Percentiles rank a stretch among this genome's conserved stretches.
These are phyloP conservation scores for Catalaphyllia jardinei DNA, from an alignment of 64 coral and sea anemone species.

Conservation along the genomic window DNA sequence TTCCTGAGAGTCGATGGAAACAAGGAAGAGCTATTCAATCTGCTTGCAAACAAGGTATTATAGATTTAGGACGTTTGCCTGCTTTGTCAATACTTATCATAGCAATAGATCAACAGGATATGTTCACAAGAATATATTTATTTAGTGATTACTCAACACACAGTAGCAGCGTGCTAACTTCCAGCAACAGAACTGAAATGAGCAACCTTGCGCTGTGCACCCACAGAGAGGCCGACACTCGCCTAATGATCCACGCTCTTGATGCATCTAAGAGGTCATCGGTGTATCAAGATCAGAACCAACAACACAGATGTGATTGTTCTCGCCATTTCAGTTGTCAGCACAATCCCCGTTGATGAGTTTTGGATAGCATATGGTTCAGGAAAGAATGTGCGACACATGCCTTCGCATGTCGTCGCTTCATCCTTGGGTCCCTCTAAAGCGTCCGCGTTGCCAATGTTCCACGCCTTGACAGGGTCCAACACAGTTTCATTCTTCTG, in stretches of 20 bases:
- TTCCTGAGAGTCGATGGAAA: too few species aligned
- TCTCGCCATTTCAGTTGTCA: constrained; percentile 11
- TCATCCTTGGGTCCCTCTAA: not conserved
- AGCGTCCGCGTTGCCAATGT: constrained; percentile 12
- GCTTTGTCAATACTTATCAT: too few species aligned
- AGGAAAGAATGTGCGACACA: constrained; percentile 1
- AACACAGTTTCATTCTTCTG: constrained; percentile 34
- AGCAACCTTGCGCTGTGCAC: not conserved
- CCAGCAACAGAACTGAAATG: too few species aligned
- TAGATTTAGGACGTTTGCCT: too few species aligned
- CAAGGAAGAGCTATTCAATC: too few species aligned
- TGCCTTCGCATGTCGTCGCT: not conserved
- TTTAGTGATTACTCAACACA: not conserved
- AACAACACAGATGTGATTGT: constrained; percentile 37
- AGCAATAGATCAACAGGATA: too few species aligned
- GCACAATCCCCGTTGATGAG: not conserved
- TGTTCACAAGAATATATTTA: too few species aligned
- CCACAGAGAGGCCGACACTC: constrained; percentile 28
- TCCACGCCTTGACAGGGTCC: constrained; percentile 30
- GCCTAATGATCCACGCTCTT: constrained; percentile 10
- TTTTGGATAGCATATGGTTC: constrained; percentile 17
- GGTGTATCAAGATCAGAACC: constrained; percentile 3
- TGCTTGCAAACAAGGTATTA: too few species aligned
- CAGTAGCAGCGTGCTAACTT: too few species aligned
- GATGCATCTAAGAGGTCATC: not conserved